Percentiles rank a stretch among this genome's conserved stretches.
Conservation (phyloP, 1,140 invertebrate species). For the Steinernema khuongi region DNA sequence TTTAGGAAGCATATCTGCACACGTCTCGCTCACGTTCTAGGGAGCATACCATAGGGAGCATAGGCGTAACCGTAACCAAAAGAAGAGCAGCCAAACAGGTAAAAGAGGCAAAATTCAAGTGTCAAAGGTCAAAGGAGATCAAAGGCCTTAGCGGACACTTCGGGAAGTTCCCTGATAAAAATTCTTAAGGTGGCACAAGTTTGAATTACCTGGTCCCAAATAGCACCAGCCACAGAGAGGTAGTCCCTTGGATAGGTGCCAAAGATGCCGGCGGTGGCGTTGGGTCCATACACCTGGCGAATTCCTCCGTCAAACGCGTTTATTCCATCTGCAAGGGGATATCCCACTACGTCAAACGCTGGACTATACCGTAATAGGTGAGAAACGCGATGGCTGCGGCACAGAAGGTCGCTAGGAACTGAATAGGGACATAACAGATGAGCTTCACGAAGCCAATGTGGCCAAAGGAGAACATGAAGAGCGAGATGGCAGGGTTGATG, state of each 20-base stretch:
- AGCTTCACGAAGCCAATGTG: conserved; percentile 60
- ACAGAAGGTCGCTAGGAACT: conserved; percentile 64
- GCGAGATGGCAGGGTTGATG: conserved; percentile 64
- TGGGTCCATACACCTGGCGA: conserved; percentile 51
- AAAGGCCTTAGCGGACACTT: too few relatives aligned
- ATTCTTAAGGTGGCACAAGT: too few relatives aligned
- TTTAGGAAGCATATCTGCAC: too few relatives aligned
- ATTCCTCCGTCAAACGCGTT: conserved; percentile 61
- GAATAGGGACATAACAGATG: conserved; percentile 63
- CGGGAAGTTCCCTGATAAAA: too few relatives aligned
- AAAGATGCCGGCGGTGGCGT: conserved; percentile 65
- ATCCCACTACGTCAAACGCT: background rate
- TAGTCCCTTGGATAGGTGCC: conserved; percentile 64
- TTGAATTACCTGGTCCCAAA: conserved; percentile 65
- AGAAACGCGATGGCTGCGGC: conserved; percentile 61
- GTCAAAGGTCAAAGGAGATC: too few relatives aligned
- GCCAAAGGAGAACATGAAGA: conserved; percentile 62
- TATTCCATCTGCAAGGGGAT: conserved; percentile 60
- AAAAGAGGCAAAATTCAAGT: too few relatives aligned
- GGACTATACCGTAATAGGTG: conserved; percentile 61
- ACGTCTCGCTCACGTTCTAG: too few relatives aligned
- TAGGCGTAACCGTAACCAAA: too few relatives aligned
- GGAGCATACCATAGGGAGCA: too few relatives aligned
- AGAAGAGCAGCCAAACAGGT: too few relatives aligned
- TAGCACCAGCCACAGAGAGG: conserved; percentile 59